Base-by-base conservation (phyloP, 2,113 vertebrate genomes). In the Ictidomys tridecemlineatus region DNA sequence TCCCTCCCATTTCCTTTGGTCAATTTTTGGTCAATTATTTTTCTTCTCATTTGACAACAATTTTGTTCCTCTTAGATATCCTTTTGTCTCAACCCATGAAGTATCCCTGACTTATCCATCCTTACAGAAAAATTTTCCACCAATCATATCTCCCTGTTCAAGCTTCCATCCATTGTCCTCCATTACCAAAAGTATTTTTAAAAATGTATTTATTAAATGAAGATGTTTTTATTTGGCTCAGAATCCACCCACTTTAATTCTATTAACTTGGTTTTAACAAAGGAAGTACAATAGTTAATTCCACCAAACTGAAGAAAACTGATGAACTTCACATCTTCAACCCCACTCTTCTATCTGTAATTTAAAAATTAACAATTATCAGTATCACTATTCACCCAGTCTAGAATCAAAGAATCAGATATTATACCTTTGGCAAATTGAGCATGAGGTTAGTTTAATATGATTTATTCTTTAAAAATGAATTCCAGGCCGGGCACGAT, bases 281-380 rank as follows among this genome's bases (percentile, higher is more conserved):
- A 77, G 48, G 73, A 93, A 95, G 78, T 32, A 22, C 61, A 95
- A 89, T 34, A 78, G 34, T 51, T 91, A 96, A 56, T 91, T 90
- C 42, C 72, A 88, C 37, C 61, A 89, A 85, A 91, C 7, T 73
- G 51, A 85, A 63, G n/a, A 45, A 77, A 93, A 91, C 14, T 45
- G 67, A 88, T 73, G 11, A 51, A 69, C 70, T 87, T 97, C 30
- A 92, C 18, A 56, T 73, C 51, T 65, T 84, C 84, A 72, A 65
- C 82, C 76, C 65, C 76, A 79, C 42, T 92, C 58, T 5, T 48
- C n/a, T 16, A 78, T 30, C 22, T 61, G 26, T 85, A 51, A 61
- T 83, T 74, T 85, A 14, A 67, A 93, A 93, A 77, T 77, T 53
- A 84, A 51, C 8, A 56, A 87, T 65, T 85, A 69, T 45, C 63